A percentile compares a stretch with the other conserved stretches of the same genome.
phyloP scores from a whole-genome alignment of 92 coral and sea anemone species.

The Palythoa grandis region DNA sequence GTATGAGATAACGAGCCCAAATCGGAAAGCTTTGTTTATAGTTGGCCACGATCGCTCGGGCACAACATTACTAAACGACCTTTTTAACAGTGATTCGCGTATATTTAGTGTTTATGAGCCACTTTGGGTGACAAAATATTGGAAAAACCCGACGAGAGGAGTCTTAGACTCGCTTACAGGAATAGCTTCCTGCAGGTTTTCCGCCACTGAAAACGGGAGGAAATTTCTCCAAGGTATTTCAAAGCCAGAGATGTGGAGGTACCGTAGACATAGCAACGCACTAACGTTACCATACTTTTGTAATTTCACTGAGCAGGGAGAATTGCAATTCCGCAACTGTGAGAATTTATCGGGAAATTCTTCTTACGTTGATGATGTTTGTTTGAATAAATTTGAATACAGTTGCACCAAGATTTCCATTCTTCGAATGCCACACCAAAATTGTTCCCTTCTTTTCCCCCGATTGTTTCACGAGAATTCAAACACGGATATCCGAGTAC shows the following conservation, averaged over 20 bases:
- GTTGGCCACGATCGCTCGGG: conserved; percentile 79
- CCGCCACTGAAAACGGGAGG: conserved; percentile 45
- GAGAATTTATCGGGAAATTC: conserved; percentile 19
- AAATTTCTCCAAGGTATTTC: conserved; percentile 48
- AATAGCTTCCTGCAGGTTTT: conserved; percentile 56
- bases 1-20: neutral
- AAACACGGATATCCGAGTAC: conserved; percentile 46
- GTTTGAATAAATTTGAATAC: conserved; percentile 40
- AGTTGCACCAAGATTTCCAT: conserved; percentile 56
- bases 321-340: neutral
- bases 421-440: conserved; percentile 54
- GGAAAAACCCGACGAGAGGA: conserved; percentile 18
- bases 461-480: conserved; percentile 45
- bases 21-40: conserved; percentile 49
- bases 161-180: conserved; percentile 31
- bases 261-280: conserved; percentile 41
- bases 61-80: conserved; percentile 65
- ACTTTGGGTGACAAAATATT: conserved; percentile 55
- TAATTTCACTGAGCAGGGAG: conserved; percentile 17
- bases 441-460: conserved; percentile 55
- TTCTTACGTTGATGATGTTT: conserved; percentile 32
- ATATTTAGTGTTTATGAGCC: conserved; percentile 79
- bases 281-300: conserved; percentile 54
- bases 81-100: conserved; percentile 66
- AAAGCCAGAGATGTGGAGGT: neutral